phyloP scores from a whole-genome alignment of 2,113 vertebrate genomes.

The Pseudolaguvia tuberculata region DNA sequence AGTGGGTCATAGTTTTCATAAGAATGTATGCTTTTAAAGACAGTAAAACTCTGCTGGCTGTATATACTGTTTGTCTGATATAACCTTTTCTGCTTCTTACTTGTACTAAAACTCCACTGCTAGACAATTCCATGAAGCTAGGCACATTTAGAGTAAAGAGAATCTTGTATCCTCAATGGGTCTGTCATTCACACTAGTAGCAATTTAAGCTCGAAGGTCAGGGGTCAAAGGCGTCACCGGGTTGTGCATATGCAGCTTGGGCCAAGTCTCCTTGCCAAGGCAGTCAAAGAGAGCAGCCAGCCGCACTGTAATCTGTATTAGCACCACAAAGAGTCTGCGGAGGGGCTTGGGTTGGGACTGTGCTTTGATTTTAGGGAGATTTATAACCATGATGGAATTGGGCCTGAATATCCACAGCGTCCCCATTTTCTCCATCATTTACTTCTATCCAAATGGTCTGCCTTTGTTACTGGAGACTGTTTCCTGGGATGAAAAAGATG shows the following conservation, averaged over 20 bases:
- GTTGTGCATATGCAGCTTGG: constrained; percentile 68
- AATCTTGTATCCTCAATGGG: constrained; percentile 47
- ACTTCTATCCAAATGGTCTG: constrained; percentile 64
- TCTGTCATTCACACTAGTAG: constrained; percentile 47
- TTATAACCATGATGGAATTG: constrained; percentile 73
- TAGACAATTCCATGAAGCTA: constrained; percentile 13
- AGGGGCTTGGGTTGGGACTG: constrained; percentile 48
- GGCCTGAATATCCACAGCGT: constrained; percentile 60
- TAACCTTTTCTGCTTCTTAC: constrained; percentile 18
- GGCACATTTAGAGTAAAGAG: constrained; percentile 13
- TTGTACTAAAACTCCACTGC: constrained; percentile 28
- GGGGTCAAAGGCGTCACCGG: constrained; percentile 63
- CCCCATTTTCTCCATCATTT: constrained; percentile 66
- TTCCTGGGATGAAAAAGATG: constrained; percentile 58
- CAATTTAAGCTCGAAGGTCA: constrained; percentile 59
- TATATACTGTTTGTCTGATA: constrained; percentile 7
- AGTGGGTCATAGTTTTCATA: constrained; percentile 16
- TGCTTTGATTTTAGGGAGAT: constrained; percentile 74
- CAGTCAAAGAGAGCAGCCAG: constrained; percentile 72
- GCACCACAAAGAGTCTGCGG: constrained; percentile 68
- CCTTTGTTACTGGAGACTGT: constrained; percentile 63
- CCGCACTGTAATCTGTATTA: constrained; percentile 71
- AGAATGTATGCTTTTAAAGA: constrained; percentile 7
- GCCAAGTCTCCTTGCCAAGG: constrained; percentile 54
- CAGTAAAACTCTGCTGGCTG: constrained; percentile 13